Evolutionary conservation across 2,113 vertebrate species (phyloP).

Genomic region (Hydrolagus affinis): DNA sequence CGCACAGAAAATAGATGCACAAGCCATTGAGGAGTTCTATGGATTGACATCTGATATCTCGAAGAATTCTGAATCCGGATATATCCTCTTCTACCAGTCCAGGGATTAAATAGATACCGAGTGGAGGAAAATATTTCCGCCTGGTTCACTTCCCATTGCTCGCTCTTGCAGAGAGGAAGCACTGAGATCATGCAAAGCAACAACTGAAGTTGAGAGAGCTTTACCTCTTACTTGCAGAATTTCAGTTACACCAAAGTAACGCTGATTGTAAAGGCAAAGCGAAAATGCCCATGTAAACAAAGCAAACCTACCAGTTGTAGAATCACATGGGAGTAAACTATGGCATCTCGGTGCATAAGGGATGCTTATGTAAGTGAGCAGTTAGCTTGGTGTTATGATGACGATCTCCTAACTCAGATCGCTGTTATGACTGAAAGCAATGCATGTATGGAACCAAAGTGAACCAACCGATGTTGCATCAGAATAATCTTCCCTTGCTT

Average conservation of each 20-base stretch:
- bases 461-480: constrained; percentile 13
- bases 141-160: constrained; percentile 38
- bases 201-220: constrained; percentile 47
- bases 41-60: constrained; percentile 75
- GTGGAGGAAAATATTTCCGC: constrained; percentile 45
- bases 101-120: constrained; percentile 55
- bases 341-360: neutral
- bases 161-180: constrained; percentile 39
- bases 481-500: neutral
- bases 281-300: constrained; percentile 9
- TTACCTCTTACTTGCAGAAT: neutral
- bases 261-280: constrained; percentile 4
- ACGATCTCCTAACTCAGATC: neutral
- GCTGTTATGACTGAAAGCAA: neutral
- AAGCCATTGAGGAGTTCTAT: constrained; percentile 79
- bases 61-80: constrained; percentile 74
- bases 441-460: constrained; percentile 27
- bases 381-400: neutral
- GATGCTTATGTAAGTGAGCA: neutral
- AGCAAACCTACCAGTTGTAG: neutral
- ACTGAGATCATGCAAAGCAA: constrained; percentile 48
- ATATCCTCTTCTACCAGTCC: constrained; percentile 77
- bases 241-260: constrained; percentile 14
- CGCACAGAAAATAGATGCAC: constrained; percentile 70
- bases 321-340: constrained; percentile 17